Conservation (phyloP, 2,113 vertebrate species). For the Opisthocomus hoazin region DNA sequence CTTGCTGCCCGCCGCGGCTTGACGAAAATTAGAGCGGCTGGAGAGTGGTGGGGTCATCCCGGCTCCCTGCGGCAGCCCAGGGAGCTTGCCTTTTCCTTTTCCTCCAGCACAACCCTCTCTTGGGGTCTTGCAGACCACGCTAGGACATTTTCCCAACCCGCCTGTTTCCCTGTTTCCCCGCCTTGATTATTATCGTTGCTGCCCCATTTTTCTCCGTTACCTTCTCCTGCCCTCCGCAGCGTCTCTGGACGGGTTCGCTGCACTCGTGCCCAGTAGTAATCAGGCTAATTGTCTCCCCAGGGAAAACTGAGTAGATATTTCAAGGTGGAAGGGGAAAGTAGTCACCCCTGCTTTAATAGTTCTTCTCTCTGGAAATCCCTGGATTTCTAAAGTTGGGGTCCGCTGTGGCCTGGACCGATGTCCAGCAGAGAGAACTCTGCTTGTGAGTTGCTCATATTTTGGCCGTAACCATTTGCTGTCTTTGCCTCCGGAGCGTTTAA, state of each 20-base stretch:
- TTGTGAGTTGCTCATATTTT: neutral
- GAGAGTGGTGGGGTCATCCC: neutral
- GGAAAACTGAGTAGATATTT: neutral
- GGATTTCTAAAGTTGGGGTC: neutral
- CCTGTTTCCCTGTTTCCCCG: neutral
- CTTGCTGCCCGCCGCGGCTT: fast-evolving
- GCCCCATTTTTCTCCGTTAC: neutral
- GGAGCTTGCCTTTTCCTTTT: neutral
- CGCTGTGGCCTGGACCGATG: neutral
- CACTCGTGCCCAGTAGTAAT: neutral
- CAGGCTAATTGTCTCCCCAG: neutral
- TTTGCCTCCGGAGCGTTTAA: neutral
- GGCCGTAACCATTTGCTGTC: neutral
- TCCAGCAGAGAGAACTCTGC: neutral
- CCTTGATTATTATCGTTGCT: neutral
- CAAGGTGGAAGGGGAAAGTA: neutral
- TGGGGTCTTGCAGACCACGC: neutral
- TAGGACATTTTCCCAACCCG: neutral
- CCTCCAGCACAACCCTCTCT: neutral
- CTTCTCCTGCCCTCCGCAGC: neutral
- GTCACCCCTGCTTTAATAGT: neutral
- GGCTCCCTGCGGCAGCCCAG: neutral
- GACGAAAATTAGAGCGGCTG: neutral
- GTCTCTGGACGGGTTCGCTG: neutral
- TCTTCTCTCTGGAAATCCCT: neutral